phyloP scores from a whole-genome alignment of 35 echinoderm and acorn worm species.

The Diadema setosum region DNA sequence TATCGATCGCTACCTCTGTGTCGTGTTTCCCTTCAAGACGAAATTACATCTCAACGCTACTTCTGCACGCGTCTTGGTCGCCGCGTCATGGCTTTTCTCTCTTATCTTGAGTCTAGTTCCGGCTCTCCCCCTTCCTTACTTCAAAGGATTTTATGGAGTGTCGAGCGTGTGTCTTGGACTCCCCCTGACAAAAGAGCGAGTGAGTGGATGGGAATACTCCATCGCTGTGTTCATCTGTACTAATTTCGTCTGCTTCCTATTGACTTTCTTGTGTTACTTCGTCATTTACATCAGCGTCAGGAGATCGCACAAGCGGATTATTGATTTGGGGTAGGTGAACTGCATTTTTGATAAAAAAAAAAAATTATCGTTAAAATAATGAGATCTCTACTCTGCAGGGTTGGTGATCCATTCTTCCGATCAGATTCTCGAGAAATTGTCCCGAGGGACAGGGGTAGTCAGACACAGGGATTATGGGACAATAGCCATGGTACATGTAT shows the following conservation, averaged over 20 bases:
- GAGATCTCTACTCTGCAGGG: too few species aligned
- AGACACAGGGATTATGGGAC: too few species aligned
- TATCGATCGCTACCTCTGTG: background rate
- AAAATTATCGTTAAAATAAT: too few species aligned
- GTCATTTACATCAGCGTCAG: constrained; percentile 10
- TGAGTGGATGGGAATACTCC: constrained; percentile 14
- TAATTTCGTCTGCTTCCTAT: background rate
- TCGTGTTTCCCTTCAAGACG: background rate
- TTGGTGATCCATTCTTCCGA: too few species aligned
- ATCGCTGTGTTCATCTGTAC: background rate
- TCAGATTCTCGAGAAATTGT: too few species aligned
- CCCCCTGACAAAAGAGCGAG: background rate
- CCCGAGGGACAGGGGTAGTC: too few species aligned
- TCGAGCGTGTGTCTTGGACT: constrained; percentile 20
- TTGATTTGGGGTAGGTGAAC: background rate
- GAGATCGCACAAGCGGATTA: background rate
- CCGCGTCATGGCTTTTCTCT: background rate
- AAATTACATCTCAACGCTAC: background rate
- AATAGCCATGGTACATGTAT: too few species aligned
- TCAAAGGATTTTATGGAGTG: constrained; percentile 1
- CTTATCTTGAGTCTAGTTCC: background rate
- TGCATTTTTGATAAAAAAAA: too few species aligned
- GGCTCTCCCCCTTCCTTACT: background rate
- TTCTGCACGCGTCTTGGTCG: background rate
- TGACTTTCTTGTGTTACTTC: background rate